phyloP scores from a whole-genome alignment of 2,113 vertebrate species.

The Hippotragus niger region DNA sequence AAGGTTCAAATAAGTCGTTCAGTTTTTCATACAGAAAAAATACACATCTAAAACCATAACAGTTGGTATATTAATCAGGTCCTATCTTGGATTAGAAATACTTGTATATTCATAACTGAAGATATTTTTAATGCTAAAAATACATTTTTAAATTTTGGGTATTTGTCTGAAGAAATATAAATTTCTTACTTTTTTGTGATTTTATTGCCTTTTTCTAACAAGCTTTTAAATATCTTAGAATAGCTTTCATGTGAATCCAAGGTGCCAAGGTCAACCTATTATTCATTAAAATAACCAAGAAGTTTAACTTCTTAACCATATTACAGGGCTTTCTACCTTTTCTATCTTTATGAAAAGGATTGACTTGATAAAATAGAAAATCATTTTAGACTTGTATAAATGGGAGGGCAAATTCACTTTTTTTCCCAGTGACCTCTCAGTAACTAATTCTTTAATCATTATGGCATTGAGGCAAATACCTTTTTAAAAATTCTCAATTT shows the following conservation, averaged over 20 bases:
- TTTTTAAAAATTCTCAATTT: neutral
- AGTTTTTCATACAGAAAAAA: conserved; percentile 35
- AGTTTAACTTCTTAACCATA: conserved; percentile 52
- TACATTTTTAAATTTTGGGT: conserved; percentile 46
- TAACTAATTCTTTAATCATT: conserved; percentile 52
- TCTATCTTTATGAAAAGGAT: conserved; percentile 53
- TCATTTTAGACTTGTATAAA: conserved; percentile 35
- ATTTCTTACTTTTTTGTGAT: neutral
- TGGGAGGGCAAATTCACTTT: conserved; percentile 8
- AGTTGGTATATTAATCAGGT: conserved; percentile 62
- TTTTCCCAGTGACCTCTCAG: conserved; percentile 19
- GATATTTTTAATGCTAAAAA: conserved; percentile 43
- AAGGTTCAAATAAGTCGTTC: conserved; percentile 67
- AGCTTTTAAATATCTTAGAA: conserved; percentile 39
- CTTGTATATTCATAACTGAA: conserved; percentile 46
- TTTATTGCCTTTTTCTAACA: conserved; percentile 49
- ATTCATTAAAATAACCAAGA: conserved; percentile 56
- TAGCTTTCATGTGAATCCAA: conserved; percentile 53
- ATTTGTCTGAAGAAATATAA: conserved; percentile 22
- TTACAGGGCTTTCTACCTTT: conserved; percentile 31
- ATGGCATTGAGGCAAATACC: neutral
- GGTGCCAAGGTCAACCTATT: conserved; percentile 27
- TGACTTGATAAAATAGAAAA: conserved; percentile 47
- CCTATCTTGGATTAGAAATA: conserved; percentile 55
- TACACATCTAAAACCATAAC: neutral